Percentiles rank a stretch among this genome's conserved stretches.
Evolutionary conservation across 2,797 vertebrate species (phyloP).

Genomic region (Emydoidea blandingii): DNA sequence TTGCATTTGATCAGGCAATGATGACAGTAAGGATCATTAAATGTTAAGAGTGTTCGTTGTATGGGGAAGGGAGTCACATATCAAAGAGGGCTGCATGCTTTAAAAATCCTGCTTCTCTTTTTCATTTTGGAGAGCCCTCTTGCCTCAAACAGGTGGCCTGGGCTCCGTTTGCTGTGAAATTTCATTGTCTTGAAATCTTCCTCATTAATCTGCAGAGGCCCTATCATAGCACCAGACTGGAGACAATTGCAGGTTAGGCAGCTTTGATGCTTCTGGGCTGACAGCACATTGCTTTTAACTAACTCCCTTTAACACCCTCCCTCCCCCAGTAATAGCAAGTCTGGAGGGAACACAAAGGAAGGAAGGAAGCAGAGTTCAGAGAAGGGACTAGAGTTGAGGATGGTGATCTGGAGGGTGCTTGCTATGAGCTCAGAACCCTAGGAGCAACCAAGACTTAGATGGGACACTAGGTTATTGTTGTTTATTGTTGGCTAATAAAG

Average conservation of each 20-base stretch:
- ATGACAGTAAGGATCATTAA: accelerated
- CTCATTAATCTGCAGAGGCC: background rate
- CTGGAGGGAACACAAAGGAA: background rate
- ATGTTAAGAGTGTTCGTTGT: accelerated
- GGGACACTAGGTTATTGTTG: background rate
- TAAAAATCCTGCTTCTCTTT: background rate
- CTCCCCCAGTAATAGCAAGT: background rate
- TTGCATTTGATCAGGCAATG: background rate
- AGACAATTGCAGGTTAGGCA: background rate
- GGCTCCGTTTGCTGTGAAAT: background rate
- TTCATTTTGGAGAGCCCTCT: background rate
- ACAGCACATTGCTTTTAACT: background rate
- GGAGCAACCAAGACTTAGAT: background rate
- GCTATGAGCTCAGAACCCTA: background rate
- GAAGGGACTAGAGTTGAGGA: background rate
- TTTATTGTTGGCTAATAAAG: background rate
- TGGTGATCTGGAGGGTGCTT: background rate
- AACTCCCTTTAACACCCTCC: too few relatives aligned
- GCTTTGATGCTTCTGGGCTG: background rate
- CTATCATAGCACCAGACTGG: background rate
- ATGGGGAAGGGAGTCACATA: accelerated
- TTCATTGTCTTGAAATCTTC: background rate
- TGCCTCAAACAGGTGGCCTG: background rate
- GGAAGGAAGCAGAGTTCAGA: background rate
- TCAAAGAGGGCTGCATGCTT: background rate